Evolutionary conservation across 2,797 vertebrate species (phyloP).

Genomic region (Pseudochromis fuscus): DNA sequence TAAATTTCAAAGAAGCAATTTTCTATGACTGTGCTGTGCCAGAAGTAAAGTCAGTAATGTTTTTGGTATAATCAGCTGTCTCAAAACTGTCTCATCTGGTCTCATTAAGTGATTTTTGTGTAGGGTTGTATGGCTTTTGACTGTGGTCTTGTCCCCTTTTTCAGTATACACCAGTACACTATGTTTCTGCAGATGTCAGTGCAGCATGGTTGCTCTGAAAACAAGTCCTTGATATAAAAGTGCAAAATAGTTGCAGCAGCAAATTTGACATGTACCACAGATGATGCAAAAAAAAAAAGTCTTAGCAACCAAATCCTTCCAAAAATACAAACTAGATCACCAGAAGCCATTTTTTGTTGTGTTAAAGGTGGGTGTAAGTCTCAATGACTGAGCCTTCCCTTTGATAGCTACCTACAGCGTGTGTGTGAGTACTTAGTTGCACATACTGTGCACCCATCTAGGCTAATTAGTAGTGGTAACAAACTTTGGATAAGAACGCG

Average conservation of each 20-base stretch:
- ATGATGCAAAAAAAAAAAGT: background rate
- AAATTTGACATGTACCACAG: background rate
- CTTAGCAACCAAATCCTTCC: background rate
- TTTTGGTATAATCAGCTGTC: background rate
- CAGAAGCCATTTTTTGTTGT: background rate
- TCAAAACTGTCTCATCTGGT: background rate
- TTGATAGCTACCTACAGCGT: slow-evolving; percentile 14
- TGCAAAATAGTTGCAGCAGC: background rate
- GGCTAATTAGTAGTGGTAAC: slow-evolving; percentile 65
- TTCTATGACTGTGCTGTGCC: too few species aligned
- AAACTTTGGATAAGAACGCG: slow-evolving; percentile 44
- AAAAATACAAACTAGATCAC: background rate
- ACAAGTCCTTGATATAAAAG: background rate
- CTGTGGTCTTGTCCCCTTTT: background rate
- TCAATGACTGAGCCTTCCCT: slow-evolving; percentile 13
- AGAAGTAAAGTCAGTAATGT: background rate
- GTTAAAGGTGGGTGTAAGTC: background rate
- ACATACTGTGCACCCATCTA: slow-evolving; percentile 26
- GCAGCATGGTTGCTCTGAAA: background rate
- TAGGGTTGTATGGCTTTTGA: background rate
- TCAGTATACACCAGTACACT: background rate
- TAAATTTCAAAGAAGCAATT: too few species aligned
- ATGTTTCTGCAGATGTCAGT: background rate
- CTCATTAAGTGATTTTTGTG: background rate
- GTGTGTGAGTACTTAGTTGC: slow-evolving; percentile 45